Percentiles rank a stretch among this genome's conserved stretches.
phyloP scores from a whole-genome alignment of 2,797 vertebrate species.

The Gallirallus australis region DNA sequence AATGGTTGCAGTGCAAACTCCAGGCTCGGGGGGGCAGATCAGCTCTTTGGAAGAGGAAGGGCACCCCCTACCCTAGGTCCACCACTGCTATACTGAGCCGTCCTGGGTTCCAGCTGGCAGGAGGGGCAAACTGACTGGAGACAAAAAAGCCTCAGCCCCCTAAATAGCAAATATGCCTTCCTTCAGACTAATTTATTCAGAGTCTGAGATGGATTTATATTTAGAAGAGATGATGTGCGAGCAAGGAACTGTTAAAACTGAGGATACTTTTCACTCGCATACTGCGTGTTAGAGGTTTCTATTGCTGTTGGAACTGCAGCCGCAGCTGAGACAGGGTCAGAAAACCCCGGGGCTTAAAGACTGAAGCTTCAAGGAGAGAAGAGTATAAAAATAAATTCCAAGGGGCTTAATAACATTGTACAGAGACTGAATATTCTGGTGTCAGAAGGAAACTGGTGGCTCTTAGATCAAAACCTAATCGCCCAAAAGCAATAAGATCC shows the following conservation, averaged over 20 bases:
- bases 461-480: slow-evolving; percentile 64
- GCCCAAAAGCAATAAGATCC: slow-evolving; percentile 11
- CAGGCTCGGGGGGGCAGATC: neutral
- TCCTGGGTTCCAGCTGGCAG: neutral
- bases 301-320: slow-evolving; percentile 13
- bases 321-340: neutral
- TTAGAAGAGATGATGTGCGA: slow-evolving; percentile 11
- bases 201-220: slow-evolving; percentile 44
- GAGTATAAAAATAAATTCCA: slow-evolving; percentile 69
- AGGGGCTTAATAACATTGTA: slow-evolving; percentile 62
- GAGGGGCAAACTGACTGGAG: neutral
- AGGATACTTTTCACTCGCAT: neutral
- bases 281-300: neutral
- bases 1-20: neutral
- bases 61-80: neutral
- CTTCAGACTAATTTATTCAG: neutral
- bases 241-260: slow-evolving; percentile 38
- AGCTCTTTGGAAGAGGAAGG: neutral
- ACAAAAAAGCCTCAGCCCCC: neutral
- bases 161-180: neutral
- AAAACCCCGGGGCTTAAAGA: slow-evolving; percentile 64
- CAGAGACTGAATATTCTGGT: slow-evolving; percentile 48
- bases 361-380: slow-evolving; percentile 51
- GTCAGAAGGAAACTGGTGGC: slow-evolving; percentile 42
- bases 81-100: rapidly evolving